Conservation (phyloP, 2,113 vertebrate genomes). For the Lanius collurio region DNA sequence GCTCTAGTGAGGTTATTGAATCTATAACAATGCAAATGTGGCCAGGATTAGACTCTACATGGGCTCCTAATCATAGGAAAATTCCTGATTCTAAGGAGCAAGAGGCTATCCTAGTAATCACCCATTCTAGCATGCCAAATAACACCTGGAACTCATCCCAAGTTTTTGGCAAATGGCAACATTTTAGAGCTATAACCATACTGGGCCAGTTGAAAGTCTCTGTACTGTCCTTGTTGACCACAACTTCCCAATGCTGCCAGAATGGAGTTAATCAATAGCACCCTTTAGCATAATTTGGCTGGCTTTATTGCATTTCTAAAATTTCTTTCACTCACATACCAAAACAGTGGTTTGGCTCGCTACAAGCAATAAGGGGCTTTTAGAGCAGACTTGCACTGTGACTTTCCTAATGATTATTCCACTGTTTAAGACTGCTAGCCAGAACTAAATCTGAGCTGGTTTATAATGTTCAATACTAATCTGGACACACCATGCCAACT, state of each 20-base stretch:
- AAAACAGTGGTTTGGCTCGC: background rate
- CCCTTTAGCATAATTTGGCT: background rate
- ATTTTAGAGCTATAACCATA: background rate
- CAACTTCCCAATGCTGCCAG: background rate
- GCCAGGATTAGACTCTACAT: background rate
- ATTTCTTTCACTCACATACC: background rate
- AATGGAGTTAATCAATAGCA: background rate
- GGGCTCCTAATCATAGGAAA: background rate
- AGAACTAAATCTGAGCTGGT: constrained; percentile 24
- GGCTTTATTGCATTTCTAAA: background rate
- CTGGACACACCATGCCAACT: constrained; percentile 12
- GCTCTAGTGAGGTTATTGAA: background rate
- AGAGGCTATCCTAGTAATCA: background rate
- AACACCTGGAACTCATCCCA: background rate
- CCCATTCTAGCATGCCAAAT: background rate
- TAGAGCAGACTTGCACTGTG: background rate
- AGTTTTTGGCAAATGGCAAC: background rate
- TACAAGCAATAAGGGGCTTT: background rate
- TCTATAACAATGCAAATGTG: background rate
- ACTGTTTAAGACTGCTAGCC: constrained; percentile 14
- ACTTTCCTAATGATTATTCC: background rate
- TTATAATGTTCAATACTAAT: constrained; percentile 31
- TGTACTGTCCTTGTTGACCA: background rate
- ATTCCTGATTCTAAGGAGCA: background rate
- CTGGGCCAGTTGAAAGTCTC: background rate